These are phyloP conservation scores for Sciurus carolinensis DNA, from an alignment of 2,797 vertebrate species.

Conservation along the genomic window DNA sequence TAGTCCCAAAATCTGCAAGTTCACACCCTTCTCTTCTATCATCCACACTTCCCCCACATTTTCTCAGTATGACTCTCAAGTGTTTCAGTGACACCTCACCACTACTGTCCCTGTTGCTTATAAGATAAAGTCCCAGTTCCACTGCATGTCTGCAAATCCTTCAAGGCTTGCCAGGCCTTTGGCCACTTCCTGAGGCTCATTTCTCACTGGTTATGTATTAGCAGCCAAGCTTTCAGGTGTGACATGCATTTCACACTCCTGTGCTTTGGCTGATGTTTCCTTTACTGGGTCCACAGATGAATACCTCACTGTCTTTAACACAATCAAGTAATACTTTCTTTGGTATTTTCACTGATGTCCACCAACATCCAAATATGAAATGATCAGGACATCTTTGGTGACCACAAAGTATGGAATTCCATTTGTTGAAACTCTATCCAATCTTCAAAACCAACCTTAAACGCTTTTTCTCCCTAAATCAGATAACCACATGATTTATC, in stretches of 20 bases:
- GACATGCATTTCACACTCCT: background rate
- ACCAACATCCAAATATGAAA: background rate
- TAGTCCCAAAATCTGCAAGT: background rate
- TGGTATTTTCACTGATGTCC: background rate
- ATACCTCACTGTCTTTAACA: background rate
- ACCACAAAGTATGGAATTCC: background rate
- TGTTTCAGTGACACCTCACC: background rate
- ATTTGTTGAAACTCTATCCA: conserved; percentile 9
- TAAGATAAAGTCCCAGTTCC: background rate
- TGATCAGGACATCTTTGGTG: background rate
- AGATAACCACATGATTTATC: background rate
- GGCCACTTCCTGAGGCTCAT: background rate
- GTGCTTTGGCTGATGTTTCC: background rate
- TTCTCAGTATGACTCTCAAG: background rate
- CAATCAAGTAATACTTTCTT: background rate
- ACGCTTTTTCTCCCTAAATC: background rate
- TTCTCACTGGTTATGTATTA: background rate
- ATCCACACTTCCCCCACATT: background rate
- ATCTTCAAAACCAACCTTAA: conserved; percentile 18
- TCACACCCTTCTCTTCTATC: background rate
- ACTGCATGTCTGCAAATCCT: background rate
- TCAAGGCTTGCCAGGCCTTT: background rate
- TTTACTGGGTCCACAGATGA: background rate
- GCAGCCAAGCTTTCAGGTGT: background rate
- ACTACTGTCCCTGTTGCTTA: background rate